phyloP scores from a whole-genome alignment of 2,888 invertebrate species.

The Tethea ocularis region DNA sequence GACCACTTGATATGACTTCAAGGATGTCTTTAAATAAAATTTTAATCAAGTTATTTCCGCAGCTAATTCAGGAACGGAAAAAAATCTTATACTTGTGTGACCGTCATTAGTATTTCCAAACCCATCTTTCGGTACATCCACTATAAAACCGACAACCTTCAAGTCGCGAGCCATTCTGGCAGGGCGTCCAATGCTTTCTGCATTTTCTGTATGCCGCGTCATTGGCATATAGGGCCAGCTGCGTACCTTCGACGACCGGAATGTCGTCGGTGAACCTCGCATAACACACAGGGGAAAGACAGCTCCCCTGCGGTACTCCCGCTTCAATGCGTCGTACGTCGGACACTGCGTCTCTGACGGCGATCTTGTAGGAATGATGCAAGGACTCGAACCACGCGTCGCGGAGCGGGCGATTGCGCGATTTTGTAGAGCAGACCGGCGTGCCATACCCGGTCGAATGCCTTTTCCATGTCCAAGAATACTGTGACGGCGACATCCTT shows the following conservation, averaged over 20 bases:
- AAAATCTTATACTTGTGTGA: no score
- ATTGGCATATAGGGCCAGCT: neutral
- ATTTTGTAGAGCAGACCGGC: slow-evolving; percentile 39
- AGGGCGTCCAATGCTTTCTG: slow-evolving; percentile 9
- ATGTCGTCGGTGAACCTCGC: slow-evolving; percentile 30
- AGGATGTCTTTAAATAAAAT: no score
- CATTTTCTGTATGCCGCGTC: neutral
- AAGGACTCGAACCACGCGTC: slow-evolving; percentile 15
- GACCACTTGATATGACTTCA: no score
- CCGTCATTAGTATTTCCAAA: no score
- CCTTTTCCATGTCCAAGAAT: slow-evolving; percentile 17
- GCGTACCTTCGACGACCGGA: slow-evolving; percentile 4
- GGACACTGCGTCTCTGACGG: slow-evolving; percentile 18
- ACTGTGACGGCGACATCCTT: slow-evolving; percentile 23
- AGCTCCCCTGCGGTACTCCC: slow-evolving; percentile 17
- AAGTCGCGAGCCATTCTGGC: slow-evolving; percentile 17
- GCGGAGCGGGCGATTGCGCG: slow-evolving; percentile 13
- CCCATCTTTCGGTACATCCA: no score
- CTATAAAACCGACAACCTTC: neutral
- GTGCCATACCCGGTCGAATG: no score
- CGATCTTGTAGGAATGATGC: slow-evolving; percentile 25
- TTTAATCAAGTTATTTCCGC: no score
- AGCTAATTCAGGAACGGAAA: no score
- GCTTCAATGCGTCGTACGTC: slow-evolving; percentile 17
- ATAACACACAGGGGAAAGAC: slow-evolving; percentile 24